Evolutionary conservation across 2,888 invertebrate genomes (phyloP).

Genomic region (Gibbula magus): DNA sequence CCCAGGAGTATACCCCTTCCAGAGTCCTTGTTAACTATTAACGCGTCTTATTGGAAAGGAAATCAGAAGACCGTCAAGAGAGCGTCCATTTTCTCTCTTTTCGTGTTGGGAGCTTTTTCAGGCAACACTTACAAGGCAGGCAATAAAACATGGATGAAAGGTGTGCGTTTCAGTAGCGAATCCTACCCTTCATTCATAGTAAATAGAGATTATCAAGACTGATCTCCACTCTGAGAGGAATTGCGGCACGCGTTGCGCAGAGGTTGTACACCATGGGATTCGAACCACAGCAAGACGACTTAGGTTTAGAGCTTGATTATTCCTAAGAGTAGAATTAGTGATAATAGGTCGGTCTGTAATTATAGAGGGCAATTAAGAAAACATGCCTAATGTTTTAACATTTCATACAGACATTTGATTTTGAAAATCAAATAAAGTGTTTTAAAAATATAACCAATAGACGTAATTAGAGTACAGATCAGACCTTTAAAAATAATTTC

Average conservation of each 20-base stretch:
- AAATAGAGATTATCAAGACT: conserved; percentile 1
- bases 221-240: neutral
- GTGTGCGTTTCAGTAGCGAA: conserved; percentile 12
- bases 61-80: conserved; percentile 10
- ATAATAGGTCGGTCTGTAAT: no score
- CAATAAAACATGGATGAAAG: conserved; percentile 19
- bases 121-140: neutral
- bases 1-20: neutral
- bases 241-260: neutral
- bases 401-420: no score
- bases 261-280: neutral
- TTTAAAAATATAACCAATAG: no score
- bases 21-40: conserved; percentile 13
- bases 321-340: no score
- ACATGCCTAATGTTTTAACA: no score
- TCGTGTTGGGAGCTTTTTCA: conserved; percentile 21
- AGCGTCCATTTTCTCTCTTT: conserved; percentile 14
- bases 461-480: no score
- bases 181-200: conserved; percentile 12
- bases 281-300: no score
- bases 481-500: no score
- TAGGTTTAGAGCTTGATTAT: no score
- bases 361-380: no score
- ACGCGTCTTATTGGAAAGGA: conserved; percentile 16
- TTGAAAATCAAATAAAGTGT: no score